Evolutionary conservation across 2,113 vertebrate genomes (phyloP), one percentile per base, ranked within the genome.

Genomic region (Prionailurus bengalensis): DNA sequence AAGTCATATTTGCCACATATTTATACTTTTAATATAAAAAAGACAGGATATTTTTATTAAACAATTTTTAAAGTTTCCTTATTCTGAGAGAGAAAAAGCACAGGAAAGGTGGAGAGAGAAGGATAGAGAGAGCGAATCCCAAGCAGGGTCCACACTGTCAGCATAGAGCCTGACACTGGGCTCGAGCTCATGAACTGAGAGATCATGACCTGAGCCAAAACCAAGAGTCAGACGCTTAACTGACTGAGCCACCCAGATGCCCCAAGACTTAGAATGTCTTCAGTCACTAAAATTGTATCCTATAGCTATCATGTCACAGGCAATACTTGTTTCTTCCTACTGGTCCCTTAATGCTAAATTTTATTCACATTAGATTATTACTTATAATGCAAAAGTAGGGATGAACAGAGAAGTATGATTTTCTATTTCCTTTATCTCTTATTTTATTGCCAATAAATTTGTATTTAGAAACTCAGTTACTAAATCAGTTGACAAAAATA

Each of bases 21-120:
- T 86, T 92, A 88, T 78, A 74, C 65, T 91, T 76, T 76, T 70
- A 86, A 92, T 42, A 79, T 42, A 55, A 12, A 71, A 81, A 95
- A 86, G 51, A 5, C 9, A 55, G 5, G 53, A 55, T 55, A 55
- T 55, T 55, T 17, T 55, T 55, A 17, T 55, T 55, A 55, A 55
- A 19, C 53, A 55, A 55, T 53, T 55, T 55, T 55, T 55, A 19
- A 55, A 55, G 53, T 55, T 53, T 53, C 14, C 13, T 55, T 55
- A 55, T 55, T 55, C 53, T 55, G 53, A 55, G 53, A 55, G 16
- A 17, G 53, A 55, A 55, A 55, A 16, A 55, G 53, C 16, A 55
- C 53, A 55, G 53, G 16, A 55, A 55, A 5, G 16, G 53, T 55
- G 17, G 53, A 55, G 53, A 55, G 53, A 55, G 16, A 55, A 16